These are phyloP conservation scores for Ceuthmochares aereus DNA, from an alignment of 2,113 vertebrate genomes.

Conservation along the genomic window DNA sequence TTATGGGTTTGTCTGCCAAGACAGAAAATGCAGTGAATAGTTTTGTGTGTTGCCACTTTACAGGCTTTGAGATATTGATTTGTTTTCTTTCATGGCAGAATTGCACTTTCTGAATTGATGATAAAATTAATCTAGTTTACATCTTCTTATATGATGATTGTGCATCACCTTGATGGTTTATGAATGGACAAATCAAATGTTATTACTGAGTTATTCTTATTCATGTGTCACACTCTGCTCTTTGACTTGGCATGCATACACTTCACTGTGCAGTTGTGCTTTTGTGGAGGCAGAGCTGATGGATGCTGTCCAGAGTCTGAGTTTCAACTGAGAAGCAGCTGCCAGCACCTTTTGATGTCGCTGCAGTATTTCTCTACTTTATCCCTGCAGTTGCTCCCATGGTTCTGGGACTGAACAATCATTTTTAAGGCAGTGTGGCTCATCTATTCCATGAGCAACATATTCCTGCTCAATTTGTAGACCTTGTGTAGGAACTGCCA, in stretches of 20 bases:
- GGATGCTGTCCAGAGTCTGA: neutral
- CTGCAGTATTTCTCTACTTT: neutral
- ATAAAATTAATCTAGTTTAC: neutral
- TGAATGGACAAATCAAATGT: neutral
- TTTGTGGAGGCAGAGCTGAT: neutral
- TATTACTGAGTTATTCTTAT: neutral
- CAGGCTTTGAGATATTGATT: neutral
- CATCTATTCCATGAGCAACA: neutral
- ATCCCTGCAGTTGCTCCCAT: neutral
- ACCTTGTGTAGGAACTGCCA: neutral
- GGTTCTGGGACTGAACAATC: neutral
- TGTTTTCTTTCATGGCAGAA: neutral
- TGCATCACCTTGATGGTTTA: neutral
- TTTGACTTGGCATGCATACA: neutral
- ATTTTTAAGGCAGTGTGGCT: neutral
- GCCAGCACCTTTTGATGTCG: neutral
- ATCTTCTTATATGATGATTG: neutral
- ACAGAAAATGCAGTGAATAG: neutral
- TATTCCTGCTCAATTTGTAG: neutral
- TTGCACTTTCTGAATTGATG: neutral
- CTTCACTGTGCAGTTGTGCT: neutral
- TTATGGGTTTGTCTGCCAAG: neutral
- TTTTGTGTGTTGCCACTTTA: neutral
- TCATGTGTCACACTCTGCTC: neutral
- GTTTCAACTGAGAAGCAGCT: neutral